A percentile compares a stretch with the other conserved stretches of the same genome.
Evolutionary conservation across 2,888 invertebrate genomes (phyloP).

Genomic region (Aproaerema taeniolella): DNA sequence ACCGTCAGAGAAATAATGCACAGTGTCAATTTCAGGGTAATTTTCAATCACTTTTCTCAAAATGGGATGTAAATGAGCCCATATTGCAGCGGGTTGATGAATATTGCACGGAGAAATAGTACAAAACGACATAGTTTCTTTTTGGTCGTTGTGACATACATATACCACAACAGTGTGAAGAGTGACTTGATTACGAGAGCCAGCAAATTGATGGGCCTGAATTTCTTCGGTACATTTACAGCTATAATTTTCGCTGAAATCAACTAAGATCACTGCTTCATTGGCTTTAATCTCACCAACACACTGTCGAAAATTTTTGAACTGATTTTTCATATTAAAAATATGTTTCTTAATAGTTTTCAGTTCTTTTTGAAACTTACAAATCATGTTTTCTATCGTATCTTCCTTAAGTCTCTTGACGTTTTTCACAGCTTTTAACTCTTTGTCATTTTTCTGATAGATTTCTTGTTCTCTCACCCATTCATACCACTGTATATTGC

Average conservation of each 20-base stretch:
- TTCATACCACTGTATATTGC: conserved; percentile 16
- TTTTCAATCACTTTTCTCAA: conserved; percentile 14
- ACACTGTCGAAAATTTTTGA: conserved; percentile 14
- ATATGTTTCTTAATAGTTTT: conserved; percentile 18
- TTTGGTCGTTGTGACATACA: conserved; percentile 10
- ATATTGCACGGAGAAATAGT: conserved; percentile 31
- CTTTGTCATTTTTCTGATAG: conserved; percentile 16
- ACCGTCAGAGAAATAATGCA: conserved; percentile 41
- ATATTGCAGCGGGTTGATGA: conserved; percentile 42
- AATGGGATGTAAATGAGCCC: conserved; percentile 40
- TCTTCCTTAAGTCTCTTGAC: conserved; percentile 11
- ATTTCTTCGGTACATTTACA: conserved; percentile 26
- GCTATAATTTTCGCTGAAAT: conserved; percentile 41
- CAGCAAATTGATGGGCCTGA: conserved; percentile 39
- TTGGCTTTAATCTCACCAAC: conserved; percentile 14
- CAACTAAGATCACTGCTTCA: conserved; percentile 17
- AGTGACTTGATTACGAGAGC: conserved; percentile 32
- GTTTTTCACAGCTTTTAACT: conserved; percentile 17
- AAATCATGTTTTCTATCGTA: conserved; percentile 12
- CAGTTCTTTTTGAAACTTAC: conserved; percentile 17
- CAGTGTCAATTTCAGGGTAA: conserved; percentile 15
- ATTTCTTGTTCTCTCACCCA: conserved; percentile 19
- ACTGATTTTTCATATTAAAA: conserved; percentile 19
- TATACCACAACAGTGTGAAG: conserved; percentile 42
- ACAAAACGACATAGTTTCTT: conserved; percentile 24